These are phyloP conservation scores for Semotilus atromaculatus DNA, from an alignment of 2,797 vertebrate genomes.

Conservation along the genomic window DNA sequence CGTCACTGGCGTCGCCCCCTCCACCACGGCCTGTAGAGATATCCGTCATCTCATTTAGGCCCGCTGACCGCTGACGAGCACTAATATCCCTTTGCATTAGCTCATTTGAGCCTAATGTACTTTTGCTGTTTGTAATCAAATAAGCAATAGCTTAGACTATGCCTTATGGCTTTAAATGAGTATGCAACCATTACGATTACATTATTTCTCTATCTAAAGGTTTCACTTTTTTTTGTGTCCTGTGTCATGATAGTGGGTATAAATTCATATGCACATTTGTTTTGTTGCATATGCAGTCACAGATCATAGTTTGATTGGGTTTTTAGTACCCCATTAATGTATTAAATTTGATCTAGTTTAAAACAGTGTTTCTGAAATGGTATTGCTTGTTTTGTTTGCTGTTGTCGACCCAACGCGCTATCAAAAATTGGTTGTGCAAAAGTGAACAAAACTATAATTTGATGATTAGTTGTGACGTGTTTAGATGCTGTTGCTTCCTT, in stretches of 20 bases:
- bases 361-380: not conserved
- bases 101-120: conserved; percentile 65
- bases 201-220: conserved; percentile 58
- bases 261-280: conserved; percentile 4
- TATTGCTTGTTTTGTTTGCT: not conserved
- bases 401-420: not conserved
- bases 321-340: conserved; percentile 19
- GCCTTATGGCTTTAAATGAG: conserved; percentile 61
- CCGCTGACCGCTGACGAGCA: conserved; percentile 75
- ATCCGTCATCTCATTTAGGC: conserved; percentile 81
- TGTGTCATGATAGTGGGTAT: not conserved
- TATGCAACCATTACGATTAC: conserved; percentile 56
- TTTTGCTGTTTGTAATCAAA: conserved; percentile 66
- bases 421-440: not conserved
- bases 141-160: conserved; percentile 68
- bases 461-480: too few relatives aligned
- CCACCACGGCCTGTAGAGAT: conserved; percentile 75
- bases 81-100: conserved; percentile 62
- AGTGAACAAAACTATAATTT: not conserved
- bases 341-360: not conserved
- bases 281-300: not conserved
- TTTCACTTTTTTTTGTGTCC: not conserved
- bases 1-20: conserved; percentile 63
- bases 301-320: conserved; percentile 11
- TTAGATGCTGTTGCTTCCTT: not conserved